These are phyloP conservation scores for Oryzias javanicus DNA, from an alignment of 2,113 vertebrate species.

Conservation along the genomic window DNA sequence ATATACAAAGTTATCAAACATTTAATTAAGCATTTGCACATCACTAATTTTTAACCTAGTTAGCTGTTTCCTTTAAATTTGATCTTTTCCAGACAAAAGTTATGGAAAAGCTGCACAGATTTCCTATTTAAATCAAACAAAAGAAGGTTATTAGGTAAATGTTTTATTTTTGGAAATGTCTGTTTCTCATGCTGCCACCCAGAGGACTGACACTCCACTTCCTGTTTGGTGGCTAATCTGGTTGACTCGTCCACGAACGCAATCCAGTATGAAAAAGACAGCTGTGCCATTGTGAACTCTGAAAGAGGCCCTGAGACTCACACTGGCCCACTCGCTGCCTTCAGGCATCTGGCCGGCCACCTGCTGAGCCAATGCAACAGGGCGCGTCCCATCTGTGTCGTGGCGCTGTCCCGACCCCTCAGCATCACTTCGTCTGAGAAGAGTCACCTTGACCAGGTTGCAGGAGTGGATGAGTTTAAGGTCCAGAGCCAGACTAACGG, in stretches of 20 bases:
- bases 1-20: no score
- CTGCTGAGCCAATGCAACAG: slow-evolving; percentile 79
- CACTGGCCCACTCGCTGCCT: slow-evolving; percentile 82
- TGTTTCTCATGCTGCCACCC: slow-evolving; percentile 74
- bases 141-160: not conserved
- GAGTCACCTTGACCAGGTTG: slow-evolving; percentile 81
- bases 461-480: slow-evolving; percentile 88
- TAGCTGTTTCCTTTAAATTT: no score
- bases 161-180: not conserved
- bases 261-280: slow-evolving; percentile 82
- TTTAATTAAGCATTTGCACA: no score
- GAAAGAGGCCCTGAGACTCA: slow-evolving; percentile 81
- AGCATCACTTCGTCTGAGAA: slow-evolving; percentile 65
- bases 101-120: not conserved
- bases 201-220: slow-evolving; percentile 82
- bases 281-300: slow-evolving; percentile 80
- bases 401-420: slow-evolving; percentile 40
- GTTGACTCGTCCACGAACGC: slow-evolving; percentile 84
- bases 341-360: slow-evolving; percentile 85
- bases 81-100: no score
- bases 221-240: slow-evolving; percentile 82
- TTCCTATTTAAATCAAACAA: not conserved
- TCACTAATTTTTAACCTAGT: no score
- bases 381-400: slow-evolving; percentile 30
- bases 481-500: slow-evolving; percentile 80